Conservation (phyloP, 2,888 invertebrate species). For the Netelia virgata region DNA sequence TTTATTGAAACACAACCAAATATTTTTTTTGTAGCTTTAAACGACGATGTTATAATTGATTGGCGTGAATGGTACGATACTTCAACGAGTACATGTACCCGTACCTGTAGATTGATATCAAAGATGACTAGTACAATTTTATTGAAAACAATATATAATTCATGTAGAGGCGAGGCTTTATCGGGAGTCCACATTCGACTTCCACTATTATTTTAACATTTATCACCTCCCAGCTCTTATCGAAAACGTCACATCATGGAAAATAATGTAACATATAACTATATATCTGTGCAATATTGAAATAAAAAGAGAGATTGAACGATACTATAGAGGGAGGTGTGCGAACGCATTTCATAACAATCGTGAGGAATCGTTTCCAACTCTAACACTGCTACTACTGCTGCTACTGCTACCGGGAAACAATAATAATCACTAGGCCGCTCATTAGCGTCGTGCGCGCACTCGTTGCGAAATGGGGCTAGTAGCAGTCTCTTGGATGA, state of each 20-base stretch:
- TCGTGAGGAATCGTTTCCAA: conserved; percentile 45
- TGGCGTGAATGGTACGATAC: conserved; percentile 31
- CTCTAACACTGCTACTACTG: background rate
- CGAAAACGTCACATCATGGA: conserved; percentile 79
- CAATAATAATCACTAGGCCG: conserved; percentile 70
- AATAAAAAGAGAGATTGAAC: conserved; percentile 78
- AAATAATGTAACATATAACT: conserved; percentile 78
- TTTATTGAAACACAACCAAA: conserved; percentile 57
- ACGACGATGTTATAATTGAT: background rate
- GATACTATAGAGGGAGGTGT: conserved; percentile 76
- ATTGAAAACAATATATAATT: conserved; percentile 42
- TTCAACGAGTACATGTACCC: conserved; percentile 23
- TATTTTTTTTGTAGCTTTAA: conserved; percentile 53
- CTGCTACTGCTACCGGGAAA: conserved; percentile 38
- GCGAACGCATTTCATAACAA: conserved; percentile 83
- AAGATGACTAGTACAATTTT: conserved; percentile 53
- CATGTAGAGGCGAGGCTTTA: conserved; percentile 3
- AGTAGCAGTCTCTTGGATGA: conserved; percentile 9
- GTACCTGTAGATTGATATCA: conserved; percentile 53
- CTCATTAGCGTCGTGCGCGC: conserved; percentile 80
- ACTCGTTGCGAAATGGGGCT: conserved; percentile 65
- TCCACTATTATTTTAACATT: conserved; percentile 19
- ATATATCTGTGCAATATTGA: conserved; percentile 70
- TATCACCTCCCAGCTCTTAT: conserved; percentile 15
- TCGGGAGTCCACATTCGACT: background rate